Evolutionary conservation across 2,888 invertebrate species (phyloP), one percentile per base, ranked within the genome.

Genomic region (Eupithecia dodoneata): DNA sequence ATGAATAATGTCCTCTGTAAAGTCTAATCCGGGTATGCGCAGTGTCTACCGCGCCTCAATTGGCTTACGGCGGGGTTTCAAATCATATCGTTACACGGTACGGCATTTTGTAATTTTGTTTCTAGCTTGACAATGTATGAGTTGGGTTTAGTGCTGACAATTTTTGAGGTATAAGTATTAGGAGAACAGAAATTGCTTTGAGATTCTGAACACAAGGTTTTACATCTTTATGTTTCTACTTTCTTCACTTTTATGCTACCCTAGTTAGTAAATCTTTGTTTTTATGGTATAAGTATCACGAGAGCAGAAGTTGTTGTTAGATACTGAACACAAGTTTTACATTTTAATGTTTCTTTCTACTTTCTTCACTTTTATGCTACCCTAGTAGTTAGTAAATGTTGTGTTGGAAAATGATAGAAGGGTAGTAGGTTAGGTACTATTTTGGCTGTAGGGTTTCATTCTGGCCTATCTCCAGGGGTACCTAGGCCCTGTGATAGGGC

Each of bases 21-120:
- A 92, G 74, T 93, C 94, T 73, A 92, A 94, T 87, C 91, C 94
- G 80, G 93, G 91, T 90, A 93, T 93, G 93, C 93, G 94, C 87
- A 93, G 92, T 88, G 93, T 90, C 83, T 94, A 93, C 85, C 92
- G 94, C 89, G 91, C 92, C 76, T 90, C 94, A 90, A 93, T 94
- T 91, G 94, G 94, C 79, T 84, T 93, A 87, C 91, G 94, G 82
- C 92, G 94, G 86, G 94, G 94, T 83, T 93, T 93, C 87, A 95
- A 94, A 89, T 93, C 94, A 83, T 94, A 91, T 90, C 93, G 95
- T 86, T 94, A 93, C 83, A 94, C 91, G 94, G 95, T 95, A 93
- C 88, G 55, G 88, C 87, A 85, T 89, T 84, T 47, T 83, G 78
- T 75, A 72, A 82, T 79, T 83, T 86, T 84, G 84, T 83, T 74